These are phyloP conservation scores for Salvelinus fontinalis DNA, from an alignment of 2,113 vertebrate genomes.

Conservation along the genomic window DNA sequence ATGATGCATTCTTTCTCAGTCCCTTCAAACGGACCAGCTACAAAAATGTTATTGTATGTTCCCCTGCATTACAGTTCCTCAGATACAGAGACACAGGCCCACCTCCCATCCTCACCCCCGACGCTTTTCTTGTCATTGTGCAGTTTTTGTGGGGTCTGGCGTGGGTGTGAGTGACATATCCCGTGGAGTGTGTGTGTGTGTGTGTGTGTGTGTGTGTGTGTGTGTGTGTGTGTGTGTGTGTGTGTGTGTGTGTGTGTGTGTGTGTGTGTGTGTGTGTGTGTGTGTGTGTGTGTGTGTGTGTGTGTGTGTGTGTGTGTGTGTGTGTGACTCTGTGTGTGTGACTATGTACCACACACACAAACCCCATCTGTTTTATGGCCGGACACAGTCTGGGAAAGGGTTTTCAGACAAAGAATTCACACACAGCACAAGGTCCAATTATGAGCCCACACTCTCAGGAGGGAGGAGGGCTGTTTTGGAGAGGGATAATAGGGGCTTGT, in stretches of 20 bases:
- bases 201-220: conserved; percentile 20
- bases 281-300: conserved; percentile 55
- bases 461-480: conserved; percentile 38
- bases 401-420: conserved; percentile 69
- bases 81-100: conserved; percentile 72
- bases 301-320: conserved; percentile 18
- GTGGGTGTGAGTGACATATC: conserved; percentile 73
- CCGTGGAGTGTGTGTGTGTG: conserved; percentile 32
- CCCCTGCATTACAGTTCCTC: conserved; percentile 58
- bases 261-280: conserved; percentile 55
- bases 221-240: conserved; percentile 16
- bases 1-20: conserved; percentile 78
- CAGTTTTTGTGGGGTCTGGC: conserved; percentile 76
- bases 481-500: conserved; percentile 76
- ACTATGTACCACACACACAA: conserved; percentile 75
- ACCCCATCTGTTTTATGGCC: conserved; percentile 74
- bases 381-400: conserved; percentile 77
- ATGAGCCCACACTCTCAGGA: conserved; percentile 73
- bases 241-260: conserved; percentile 42
- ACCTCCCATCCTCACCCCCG: conserved; percentile 17
- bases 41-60: conserved; percentile 84
- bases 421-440: conserved; percentile 81
- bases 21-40: conserved; percentile 80
- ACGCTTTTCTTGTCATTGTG: conserved; percentile 67
- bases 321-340: conserved; percentile 24